Evolutionary conservation across 2,888 invertebrate genomes (phyloP).

Genomic region (Elegia similella): DNA sequence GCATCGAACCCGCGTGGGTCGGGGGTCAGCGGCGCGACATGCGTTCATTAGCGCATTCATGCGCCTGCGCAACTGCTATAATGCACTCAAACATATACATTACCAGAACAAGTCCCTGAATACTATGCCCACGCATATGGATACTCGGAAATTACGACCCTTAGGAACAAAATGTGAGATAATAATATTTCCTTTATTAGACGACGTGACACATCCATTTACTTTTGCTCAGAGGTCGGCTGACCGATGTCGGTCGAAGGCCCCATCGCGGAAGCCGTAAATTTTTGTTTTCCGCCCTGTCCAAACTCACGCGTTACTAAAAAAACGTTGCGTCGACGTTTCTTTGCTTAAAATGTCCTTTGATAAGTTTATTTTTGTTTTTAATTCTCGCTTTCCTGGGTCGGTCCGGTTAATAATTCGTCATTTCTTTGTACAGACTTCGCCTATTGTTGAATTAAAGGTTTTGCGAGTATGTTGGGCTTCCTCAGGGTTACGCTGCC

Average conservation of each 20-base stretch:
- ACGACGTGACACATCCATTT: slow-evolving; percentile 32
- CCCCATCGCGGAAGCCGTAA: slow-evolving; percentile 53
- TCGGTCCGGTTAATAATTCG: slow-evolving; percentile 38
- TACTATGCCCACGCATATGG: slow-evolving; percentile 10
- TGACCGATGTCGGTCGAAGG: slow-evolving; percentile 38
- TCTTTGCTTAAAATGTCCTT: slow-evolving; percentile 39
- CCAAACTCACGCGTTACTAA: slow-evolving; percentile 40
- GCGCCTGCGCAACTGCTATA: slow-evolving; percentile 49
- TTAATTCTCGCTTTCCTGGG: slow-evolving; percentile 33
- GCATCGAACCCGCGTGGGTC: slow-evolving; percentile 77
- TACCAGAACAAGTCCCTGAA: slow-evolving; percentile 20
- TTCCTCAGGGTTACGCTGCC: slow-evolving; percentile 39
- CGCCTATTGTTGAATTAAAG: slow-evolving; percentile 52
- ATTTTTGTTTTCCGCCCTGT: slow-evolving; percentile 48
- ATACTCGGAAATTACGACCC: slow-evolving; percentile 13
- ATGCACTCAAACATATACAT: slow-evolving; percentile 27
- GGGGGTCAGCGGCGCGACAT: slow-evolving; percentile 76
- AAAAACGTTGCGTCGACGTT: slow-evolving; percentile 16
- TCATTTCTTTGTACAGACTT: slow-evolving; percentile 51
- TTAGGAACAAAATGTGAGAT: background rate
- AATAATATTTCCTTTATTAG: slow-evolving; percentile 30
- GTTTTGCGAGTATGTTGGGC: slow-evolving; percentile 46
- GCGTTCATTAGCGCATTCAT: slow-evolving; percentile 68
- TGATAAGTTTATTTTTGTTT: slow-evolving; percentile 39
- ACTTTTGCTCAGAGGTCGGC: slow-evolving; percentile 37